Conservation (phyloP, 1,140 invertebrate genomes). For the Nephila pilipes region DNA sequence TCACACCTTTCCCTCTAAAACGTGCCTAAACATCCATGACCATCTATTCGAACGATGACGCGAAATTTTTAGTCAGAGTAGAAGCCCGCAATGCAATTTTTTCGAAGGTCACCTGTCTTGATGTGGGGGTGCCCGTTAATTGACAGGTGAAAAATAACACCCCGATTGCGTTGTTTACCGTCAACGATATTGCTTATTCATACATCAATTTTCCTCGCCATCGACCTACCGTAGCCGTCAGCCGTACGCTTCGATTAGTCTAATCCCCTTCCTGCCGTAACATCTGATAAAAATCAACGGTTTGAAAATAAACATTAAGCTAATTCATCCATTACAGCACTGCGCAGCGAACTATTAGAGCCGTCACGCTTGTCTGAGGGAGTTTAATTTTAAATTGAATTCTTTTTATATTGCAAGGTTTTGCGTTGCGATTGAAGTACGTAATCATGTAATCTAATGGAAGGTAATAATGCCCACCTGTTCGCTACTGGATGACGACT, state of each 20-base stretch:
- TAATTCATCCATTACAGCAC: conserved; percentile 22
- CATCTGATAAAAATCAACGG: not conserved
- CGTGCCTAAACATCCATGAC: not conserved
- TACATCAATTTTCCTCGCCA: conserved; percentile 23
- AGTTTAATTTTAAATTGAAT: not conserved
- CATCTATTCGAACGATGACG: not conserved
- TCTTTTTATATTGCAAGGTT: not conserved
- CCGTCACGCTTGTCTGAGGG: not conserved
- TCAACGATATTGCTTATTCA: conserved; percentile 29
- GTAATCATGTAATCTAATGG: not conserved
- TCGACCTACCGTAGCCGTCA: not conserved
- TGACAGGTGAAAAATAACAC: conserved; percentile 20
- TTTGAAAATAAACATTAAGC: not conserved
- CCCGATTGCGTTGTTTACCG: conserved; percentile 12
- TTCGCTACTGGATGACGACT: too few species aligned
- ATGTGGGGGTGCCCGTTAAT: not conserved
- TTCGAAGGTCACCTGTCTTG: not conserved
- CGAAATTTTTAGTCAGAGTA: too few species aligned
- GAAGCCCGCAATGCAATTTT: too few species aligned
- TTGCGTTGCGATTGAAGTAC: not conserved
- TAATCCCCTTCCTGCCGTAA: conserved; percentile 1
- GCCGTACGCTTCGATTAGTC: conserved; percentile 12
- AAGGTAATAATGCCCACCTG: too few species aligned
- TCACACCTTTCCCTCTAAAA: not conserved
- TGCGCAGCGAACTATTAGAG: not conserved